Conservation (phyloP, 2,888 invertebrate species). For the Automeris io region DNA sequence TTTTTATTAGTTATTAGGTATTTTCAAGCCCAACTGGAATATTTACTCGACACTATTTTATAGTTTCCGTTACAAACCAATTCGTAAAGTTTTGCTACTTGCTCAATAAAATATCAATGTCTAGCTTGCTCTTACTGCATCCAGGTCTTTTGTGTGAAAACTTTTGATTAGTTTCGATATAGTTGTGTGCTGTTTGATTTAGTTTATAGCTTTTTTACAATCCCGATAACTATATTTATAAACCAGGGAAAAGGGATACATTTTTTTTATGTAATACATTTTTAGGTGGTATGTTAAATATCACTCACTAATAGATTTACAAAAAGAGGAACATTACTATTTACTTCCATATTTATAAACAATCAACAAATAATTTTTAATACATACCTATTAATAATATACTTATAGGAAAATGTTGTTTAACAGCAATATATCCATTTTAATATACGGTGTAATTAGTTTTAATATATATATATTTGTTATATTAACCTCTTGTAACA, state of each 20-base stretch:
- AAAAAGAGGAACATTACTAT: no score
- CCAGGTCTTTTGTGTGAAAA: conserved; percentile 47
- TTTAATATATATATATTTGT: conserved; percentile 2
- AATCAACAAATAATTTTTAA: no score
- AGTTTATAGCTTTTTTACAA: conserved; percentile 17
- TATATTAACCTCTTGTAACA: conserved; percentile 3
- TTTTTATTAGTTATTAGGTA: no score
- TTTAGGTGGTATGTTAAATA: no score
- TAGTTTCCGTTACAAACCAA: conserved; percentile 45
- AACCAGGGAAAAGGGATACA: no score
- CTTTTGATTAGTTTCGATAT: conserved; percentile 57
- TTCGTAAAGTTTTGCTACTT: conserved; percentile 42
- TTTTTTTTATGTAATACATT: no score
- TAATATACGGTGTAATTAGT: not conserved
- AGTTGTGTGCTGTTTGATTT: conserved; percentile 29
- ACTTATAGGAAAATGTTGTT: no score
- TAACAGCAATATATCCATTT: no score
- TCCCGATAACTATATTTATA: no score
- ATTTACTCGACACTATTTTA: conserved; percentile 36
- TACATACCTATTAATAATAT: no score
- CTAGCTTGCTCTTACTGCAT: conserved; percentile 43
- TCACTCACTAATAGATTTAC: no score
- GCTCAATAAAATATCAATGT: conserved; percentile 54
- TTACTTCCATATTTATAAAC: no score
- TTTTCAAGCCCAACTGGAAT: conserved; percentile 17